Evolutionary conservation across 2,888 invertebrate species (phyloP).

Genomic region (Arctia plantaginis): DNA sequence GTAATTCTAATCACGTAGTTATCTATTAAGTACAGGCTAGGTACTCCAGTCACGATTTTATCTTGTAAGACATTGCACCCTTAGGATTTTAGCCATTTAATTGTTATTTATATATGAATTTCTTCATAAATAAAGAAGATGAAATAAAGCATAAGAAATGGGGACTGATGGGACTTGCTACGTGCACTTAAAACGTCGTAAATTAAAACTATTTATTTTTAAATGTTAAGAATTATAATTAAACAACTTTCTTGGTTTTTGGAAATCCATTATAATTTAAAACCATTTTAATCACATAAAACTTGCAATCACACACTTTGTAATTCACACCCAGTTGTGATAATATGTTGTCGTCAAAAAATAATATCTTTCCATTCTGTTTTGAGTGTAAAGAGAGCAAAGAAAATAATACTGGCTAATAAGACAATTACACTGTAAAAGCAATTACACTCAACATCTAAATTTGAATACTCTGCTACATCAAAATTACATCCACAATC

Average conservation of each 20-base stretch:
- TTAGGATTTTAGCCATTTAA: slow-evolving; percentile 67
- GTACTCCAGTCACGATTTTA: slow-evolving; percentile 65
- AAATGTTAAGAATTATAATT: background rate
- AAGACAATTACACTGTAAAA: background rate
- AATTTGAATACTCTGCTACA: slow-evolving; percentile 13
- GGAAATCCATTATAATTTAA: background rate
- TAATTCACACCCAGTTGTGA: background rate
- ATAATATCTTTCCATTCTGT: background rate
- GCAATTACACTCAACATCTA: slow-evolving; percentile 3
- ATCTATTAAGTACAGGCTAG: slow-evolving; percentile 55
- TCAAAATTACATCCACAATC: slow-evolving; percentile 21
- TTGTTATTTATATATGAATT: slow-evolving; percentile 64
- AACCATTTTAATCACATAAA: background rate
- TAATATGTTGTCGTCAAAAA: too few species aligned
- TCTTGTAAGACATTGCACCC: slow-evolving; percentile 71
- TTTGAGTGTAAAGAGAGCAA: background rate
- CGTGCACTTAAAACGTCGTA: background rate
- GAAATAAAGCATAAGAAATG: slow-evolving; percentile 34
- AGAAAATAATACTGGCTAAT: background rate
- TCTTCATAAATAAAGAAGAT: slow-evolving; percentile 50
- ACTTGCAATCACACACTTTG: background rate
- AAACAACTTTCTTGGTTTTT: background rate
- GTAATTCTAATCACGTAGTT: slow-evolving; percentile 61
- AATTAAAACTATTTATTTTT: background rate
- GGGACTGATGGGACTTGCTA: slow-evolving; percentile 1